Conservation (phyloP, 2,113 vertebrate genomes). For the Trogon surrucura region DNA sequence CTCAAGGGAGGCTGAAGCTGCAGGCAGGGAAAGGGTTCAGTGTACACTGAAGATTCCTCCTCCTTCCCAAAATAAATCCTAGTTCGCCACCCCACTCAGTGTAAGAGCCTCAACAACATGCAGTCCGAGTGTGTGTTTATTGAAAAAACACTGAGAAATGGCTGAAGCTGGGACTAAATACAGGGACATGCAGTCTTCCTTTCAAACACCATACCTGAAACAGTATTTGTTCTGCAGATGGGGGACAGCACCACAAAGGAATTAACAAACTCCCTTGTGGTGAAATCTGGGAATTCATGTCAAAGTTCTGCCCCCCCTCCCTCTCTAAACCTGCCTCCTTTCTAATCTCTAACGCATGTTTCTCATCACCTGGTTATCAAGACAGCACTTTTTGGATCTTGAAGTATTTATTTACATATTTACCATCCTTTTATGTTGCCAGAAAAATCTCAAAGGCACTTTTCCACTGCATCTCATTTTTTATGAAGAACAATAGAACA, state of each 20-base stretch:
- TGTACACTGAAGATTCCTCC: neutral
- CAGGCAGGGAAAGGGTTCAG: neutral
- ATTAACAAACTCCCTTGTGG: neutral
- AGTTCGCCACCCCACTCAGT: neutral
- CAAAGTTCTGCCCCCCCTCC: neutral
- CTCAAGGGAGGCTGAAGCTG: neutral
- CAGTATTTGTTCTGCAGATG: neutral
- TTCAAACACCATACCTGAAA: accelerated
- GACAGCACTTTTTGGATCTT: neutral
- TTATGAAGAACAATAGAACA: neutral
- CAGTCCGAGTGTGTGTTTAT: neutral
- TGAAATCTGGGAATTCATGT: neutral
- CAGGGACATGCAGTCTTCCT: neutral
- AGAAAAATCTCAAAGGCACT: neutral
- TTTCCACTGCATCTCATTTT: neutral
- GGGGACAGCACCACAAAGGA: neutral
- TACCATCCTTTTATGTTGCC: neutral
- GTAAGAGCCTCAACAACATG: neutral
- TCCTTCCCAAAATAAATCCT: neutral
- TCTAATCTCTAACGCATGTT: neutral
- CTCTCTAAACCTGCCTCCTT: neutral
- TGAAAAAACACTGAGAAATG: neutral
- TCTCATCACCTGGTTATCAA: neutral
- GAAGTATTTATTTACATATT: neutral
- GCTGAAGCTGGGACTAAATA: neutral